Percentiles rank a stretch among this genome's conserved stretches.
Evolutionary conservation across 2,888 invertebrate species (phyloP).

Genomic region (Acrobasis repandana): DNA sequence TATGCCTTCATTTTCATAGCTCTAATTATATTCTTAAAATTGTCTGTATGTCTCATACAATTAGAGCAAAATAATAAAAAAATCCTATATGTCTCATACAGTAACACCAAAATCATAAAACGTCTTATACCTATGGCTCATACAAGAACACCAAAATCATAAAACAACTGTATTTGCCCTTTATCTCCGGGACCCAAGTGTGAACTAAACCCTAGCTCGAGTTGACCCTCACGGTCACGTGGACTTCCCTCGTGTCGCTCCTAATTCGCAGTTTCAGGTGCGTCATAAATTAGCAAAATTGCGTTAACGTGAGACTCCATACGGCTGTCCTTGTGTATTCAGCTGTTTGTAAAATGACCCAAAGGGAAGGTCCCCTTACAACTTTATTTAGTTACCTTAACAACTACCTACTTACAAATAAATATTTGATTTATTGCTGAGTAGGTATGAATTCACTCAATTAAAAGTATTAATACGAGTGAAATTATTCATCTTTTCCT

Average conservation of each 20-base stretch:
- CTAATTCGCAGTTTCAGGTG: conserved; percentile 12
- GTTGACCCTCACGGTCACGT: neutral
- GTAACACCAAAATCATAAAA: no score
- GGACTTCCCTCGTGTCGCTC: neutral
- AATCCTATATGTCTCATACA: no score
- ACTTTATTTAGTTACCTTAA: neutral
- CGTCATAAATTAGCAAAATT: conserved; percentile 4
- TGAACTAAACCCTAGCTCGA: neutral
- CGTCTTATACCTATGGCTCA: no score
- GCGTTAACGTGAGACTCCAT: neutral
- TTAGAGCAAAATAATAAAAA: no score
- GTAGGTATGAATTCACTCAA: no score
- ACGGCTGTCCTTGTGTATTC: neutral
- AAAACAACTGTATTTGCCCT: neutral
- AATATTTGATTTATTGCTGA: neutral
- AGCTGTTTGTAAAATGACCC: neutral
- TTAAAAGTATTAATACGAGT: no score
- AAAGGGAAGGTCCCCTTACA: neutral
- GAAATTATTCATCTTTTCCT: no score
- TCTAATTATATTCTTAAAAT: no score
- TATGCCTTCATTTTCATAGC: no score
- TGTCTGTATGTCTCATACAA: no score
- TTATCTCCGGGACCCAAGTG: neutral
- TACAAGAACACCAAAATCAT: no score
- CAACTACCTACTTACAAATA: neutral